Evolutionary conservation across 2,113 vertebrate genomes (phyloP), one percentile per base, ranked within the genome.

Genomic region (Periophthalmus modestus): DNA sequence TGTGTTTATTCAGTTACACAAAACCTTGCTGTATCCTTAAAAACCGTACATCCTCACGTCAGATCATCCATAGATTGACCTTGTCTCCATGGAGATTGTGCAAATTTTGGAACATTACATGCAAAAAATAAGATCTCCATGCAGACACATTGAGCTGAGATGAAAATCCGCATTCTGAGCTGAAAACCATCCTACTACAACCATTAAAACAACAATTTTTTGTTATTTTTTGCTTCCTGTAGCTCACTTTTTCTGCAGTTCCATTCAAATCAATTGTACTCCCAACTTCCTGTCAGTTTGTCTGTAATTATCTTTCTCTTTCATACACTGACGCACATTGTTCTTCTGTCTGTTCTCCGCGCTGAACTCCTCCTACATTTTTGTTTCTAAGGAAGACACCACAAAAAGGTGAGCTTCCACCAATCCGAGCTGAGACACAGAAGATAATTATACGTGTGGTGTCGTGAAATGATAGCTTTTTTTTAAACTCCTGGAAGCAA

Each of bases 301-400:
- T 7, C 3, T 54, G 77, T 70, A 78, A 76, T 86, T 83, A 86
- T 67, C 59, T 62, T 80, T 69, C 65, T 75, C 72, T 33, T 61
- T 78, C 62, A 19, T 81, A 33, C 23, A 3, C 18, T 88, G 88
- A 85, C 85, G 88, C 72, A 79, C 80, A 86, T 89, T 89, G 87
- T 91, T 90, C 36, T 9, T 24, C 50, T 9, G 13, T 18, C 24
- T 12, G 19, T 39, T 21, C 16, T 52, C 69, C 39, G 23, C 7
- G 55, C 19, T n/a, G 12, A n/a, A 36, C 48, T 66, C 24, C 28
- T 72, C 55, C 39, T 66, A 11, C 24, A 72, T 57, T 16, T 70
- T 74, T 83, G 79, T 82, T 10, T 72, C 78, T 79, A 70, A 57
- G 63, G 47, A 68, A 73, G 78, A 78, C 34, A 9, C 65, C 78